Evolutionary conservation across 2,888 invertebrate species (phyloP).

Genomic region (Cremastinae sp.): DNA sequence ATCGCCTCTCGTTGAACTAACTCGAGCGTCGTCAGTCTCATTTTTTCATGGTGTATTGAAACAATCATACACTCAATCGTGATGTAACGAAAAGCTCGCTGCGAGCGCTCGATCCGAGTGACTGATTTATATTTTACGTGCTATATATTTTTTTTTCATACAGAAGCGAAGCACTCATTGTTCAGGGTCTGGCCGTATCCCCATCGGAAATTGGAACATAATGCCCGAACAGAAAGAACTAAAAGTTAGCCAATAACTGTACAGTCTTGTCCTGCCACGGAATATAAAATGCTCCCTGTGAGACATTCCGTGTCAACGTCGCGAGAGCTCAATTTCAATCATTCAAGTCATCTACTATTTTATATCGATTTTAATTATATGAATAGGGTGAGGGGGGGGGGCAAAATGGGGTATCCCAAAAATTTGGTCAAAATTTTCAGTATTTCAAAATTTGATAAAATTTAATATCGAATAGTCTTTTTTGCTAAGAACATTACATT

Average conservation of each 20-base stretch:
- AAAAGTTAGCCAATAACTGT: neutral
- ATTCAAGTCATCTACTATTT: neutral
- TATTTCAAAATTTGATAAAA: no score
- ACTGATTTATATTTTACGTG: conserved; percentile 8
- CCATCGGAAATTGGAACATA: conserved; percentile 12
- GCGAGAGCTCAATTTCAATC: neutral
- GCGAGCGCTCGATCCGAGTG: conserved; percentile 2
- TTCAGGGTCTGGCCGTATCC: neutral
- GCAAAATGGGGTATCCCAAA: no score
- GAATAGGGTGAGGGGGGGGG: no score
- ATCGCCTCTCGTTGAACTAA: conserved; percentile 5
- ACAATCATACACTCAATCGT: conserved; percentile 52
- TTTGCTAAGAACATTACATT: no score
- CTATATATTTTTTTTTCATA: conserved; percentile 4
- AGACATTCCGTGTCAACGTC: neutral
- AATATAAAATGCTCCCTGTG: conserved; percentile 5
- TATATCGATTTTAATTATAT: no score
- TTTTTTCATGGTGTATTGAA: conserved; percentile 27
- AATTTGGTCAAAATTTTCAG: no score
- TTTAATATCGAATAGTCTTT: no score
- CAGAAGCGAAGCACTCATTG: conserved; percentile 9
- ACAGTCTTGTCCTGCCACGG: neutral
- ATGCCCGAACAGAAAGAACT: conserved; percentile 20
- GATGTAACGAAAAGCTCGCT: conserved; percentile 38
- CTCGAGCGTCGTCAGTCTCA: conserved; percentile 24